Percentiles rank a stretch among this genome's conserved stretches.
phyloP scores from a whole-genome alignment of 2,888 invertebrate genomes.

The Thecophora atra region DNA sequence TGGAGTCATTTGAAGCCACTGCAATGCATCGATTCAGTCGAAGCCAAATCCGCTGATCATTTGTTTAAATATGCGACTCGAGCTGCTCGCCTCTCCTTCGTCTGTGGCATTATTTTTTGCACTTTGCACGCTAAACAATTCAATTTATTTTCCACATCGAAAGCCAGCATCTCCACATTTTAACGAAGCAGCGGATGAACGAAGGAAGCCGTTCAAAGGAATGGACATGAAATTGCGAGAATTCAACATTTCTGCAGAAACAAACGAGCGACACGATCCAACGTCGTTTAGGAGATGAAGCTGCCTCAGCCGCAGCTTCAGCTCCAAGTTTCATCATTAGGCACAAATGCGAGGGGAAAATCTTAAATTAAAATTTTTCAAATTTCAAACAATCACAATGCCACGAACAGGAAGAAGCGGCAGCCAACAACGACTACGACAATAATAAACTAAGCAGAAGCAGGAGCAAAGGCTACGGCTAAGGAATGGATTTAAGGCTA shows the following conservation, averaged over 20 bases:
- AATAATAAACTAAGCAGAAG: neutral
- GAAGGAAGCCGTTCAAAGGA: constrained; percentile 38
- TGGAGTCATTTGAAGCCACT: constrained; percentile 36
- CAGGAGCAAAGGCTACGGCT: constrained; percentile 5
- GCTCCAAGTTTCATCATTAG: constrained; percentile 33
- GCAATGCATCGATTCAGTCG: constrained; percentile 39
- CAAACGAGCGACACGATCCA: constrained; percentile 66
- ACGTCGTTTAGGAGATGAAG: constrained; percentile 27
- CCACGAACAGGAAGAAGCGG: constrained; percentile 2
- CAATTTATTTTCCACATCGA: constrained; percentile 64
- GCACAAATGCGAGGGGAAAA: constrained; percentile 55
- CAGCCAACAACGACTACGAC: constrained; percentile 21
- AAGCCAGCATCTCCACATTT: constrained; percentile 39
- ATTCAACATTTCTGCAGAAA: constrained; percentile 66
- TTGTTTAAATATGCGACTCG: constrained; percentile 63
- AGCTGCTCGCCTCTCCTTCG: constrained; percentile 45
- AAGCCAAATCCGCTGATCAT: constrained; percentile 60
- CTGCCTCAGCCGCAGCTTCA: neutral
- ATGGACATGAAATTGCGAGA: constrained; percentile 66
- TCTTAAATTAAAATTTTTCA: constrained; percentile 67
- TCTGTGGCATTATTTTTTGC: constrained; percentile 7
- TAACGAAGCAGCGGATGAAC: constrained; percentile 23
- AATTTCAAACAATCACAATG: constrained; percentile 53
- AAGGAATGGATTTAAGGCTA: no score
- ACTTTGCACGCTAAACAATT: constrained; percentile 64